A percentile compares a stretch with the other conserved stretches of the same genome.
Evolutionary conservation across 2,888 invertebrate species (phyloP).

Genomic region (Trichacis sp.): DNA sequence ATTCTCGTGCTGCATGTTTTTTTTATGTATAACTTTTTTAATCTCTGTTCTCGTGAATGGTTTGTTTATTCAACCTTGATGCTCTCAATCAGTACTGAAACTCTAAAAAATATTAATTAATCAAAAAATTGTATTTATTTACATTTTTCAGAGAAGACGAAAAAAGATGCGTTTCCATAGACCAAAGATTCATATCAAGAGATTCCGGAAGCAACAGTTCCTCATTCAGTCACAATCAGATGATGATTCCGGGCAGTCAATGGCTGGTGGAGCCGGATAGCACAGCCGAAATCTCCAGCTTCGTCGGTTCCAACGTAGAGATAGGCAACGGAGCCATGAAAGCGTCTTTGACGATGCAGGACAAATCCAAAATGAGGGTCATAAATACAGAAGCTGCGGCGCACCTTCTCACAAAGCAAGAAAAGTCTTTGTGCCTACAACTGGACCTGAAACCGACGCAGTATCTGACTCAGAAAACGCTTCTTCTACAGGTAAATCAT

Average conservation of each 20-base stretch:
- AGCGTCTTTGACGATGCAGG: conserved; percentile 42
- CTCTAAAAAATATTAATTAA: too few relatives aligned
- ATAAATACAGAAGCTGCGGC: conserved; percentile 65
- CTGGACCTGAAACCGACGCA: conserved; percentile 87
- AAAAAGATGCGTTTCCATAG: conserved; percentile 85
- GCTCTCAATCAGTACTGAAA: too few relatives aligned
- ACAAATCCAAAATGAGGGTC: conserved; percentile 55
- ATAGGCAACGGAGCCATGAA: conserved; percentile 63
- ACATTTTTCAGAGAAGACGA: conserved; percentile 80
- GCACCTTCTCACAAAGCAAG: conserved; percentile 65
- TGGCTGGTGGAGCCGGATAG: conserved; percentile 64
- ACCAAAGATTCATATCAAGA: conserved; percentile 86
- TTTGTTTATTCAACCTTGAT: too few relatives aligned
- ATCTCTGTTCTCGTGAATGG: too few relatives aligned
- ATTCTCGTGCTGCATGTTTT: too few relatives aligned
- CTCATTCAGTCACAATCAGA: conserved; percentile 64
- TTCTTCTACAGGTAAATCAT: conserved; percentile 79
- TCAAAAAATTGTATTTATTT: too few relatives aligned
- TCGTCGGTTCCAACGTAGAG: conserved; percentile 63
- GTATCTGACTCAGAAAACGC: conserved; percentile 90
- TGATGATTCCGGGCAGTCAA: conserved; percentile 66
- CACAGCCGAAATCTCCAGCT: conserved; percentile 59
- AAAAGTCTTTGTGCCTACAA: conserved; percentile 65
- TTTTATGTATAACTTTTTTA: too few relatives aligned
- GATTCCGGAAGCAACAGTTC: conserved; percentile 66